These are phyloP conservation scores for Spatula versicolor DNA, from an alignment of 2,797 vertebrate genomes.

Conservation along the genomic window DNA sequence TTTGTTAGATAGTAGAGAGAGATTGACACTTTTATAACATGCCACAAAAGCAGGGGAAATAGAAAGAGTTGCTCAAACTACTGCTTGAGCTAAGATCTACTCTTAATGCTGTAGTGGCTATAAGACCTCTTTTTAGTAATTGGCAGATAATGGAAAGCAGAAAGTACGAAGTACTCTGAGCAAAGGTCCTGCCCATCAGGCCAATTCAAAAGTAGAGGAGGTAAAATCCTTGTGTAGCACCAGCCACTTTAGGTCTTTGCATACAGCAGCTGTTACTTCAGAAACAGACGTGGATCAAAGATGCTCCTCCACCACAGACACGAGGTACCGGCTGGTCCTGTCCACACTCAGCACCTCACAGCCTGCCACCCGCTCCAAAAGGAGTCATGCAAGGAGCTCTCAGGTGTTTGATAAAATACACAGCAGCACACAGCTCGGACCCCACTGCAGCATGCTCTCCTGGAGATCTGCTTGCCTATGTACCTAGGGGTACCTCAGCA, in stretches of 20 bases:
- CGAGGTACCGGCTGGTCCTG: constrained; percentile 5
- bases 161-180: constrained; percentile 13
- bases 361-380: not conserved
- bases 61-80: constrained; percentile 54
- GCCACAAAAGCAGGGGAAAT: constrained; percentile 50
- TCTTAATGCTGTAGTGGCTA: constrained; percentile 46
- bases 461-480: not conserved
- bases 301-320: constrained; percentile 18
- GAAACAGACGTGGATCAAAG: not conserved
- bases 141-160: constrained; percentile 52
- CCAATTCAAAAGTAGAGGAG: not conserved
- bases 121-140: constrained; percentile 25
- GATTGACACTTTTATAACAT: constrained; percentile 68
- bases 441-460: not conserved
- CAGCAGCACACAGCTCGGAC: not conserved
- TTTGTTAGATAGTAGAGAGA: constrained; percentile 69
- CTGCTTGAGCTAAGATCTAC: constrained; percentile 38
- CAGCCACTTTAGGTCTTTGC: not conserved
- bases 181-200: not conserved
- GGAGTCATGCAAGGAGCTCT: not conserved
- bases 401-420: not conserved
- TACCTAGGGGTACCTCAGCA: accelerated
- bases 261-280: not conserved
- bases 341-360: not conserved
- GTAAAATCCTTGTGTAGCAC: not conserved